phyloP scores from a whole-genome alignment of 2,888 invertebrate genomes.

The Temnothorax unifasciatus region DNA sequence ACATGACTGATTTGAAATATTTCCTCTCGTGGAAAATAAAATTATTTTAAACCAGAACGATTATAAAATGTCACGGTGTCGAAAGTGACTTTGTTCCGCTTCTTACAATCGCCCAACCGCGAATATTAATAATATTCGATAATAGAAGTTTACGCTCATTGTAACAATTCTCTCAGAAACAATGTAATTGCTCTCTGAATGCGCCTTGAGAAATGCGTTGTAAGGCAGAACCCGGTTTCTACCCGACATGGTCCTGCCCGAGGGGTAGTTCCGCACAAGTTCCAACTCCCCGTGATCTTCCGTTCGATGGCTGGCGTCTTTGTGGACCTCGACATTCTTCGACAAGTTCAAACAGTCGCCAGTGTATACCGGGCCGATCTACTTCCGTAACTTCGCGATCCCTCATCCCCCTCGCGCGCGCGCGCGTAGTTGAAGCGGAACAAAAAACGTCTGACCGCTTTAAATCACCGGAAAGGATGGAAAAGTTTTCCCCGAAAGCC shows the following conservation, averaged over 20 bases:
- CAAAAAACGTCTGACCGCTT: constrained; percentile 63
- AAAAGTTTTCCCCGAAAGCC: constrained; percentile 51
- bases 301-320: constrained; percentile 71
- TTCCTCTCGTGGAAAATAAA: background rate
- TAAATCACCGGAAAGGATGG: constrained; percentile 53
- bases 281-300: constrained; percentile 69
- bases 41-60: background rate
- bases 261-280: constrained; percentile 71
- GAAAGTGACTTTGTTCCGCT: background rate
- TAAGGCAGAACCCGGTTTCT: constrained; percentile 66
- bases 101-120: background rate
- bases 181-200: constrained; percentile 23
- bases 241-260: constrained; percentile 62
- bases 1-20: background rate
- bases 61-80: background rate
- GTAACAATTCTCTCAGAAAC: background rate
- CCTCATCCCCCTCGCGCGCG: constrained; percentile 40
- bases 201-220: constrained; percentile 16
- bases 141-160: background rate
- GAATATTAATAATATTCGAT: constrained; percentile 10
- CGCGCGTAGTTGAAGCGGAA: constrained; percentile 18
- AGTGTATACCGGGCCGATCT: constrained; percentile 71
- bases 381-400: constrained; percentile 67
- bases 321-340: constrained; percentile 74
- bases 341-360: constrained; percentile 73